Evolutionary conservation across 2,888 invertebrate genomes (phyloP).

Genomic region (Deilephila elpenor): DNA sequence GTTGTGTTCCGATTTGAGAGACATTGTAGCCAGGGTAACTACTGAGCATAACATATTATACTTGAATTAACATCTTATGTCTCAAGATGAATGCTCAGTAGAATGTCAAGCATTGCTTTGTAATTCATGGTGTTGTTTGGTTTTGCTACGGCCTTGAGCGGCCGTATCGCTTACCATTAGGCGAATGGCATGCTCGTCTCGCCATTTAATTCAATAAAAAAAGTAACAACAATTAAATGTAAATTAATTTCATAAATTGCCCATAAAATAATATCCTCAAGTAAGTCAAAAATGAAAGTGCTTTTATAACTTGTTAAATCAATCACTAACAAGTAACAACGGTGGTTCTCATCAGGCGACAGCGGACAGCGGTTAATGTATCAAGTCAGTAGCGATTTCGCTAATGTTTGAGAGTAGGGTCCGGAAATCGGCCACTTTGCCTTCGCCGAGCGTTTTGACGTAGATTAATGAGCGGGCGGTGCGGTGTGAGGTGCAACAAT

Average conservation of each 20-base stretch:
- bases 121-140: too few species aligned
- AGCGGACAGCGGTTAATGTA: conserved; percentile 63
- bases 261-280: not conserved
- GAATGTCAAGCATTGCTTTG: too few species aligned
- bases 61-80: too few species aligned
- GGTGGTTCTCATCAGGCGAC: conserved; percentile 33
- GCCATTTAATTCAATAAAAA: too few species aligned
- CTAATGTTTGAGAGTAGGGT: conserved; percentile 69
- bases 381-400: conserved; percentile 67
- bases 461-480: conserved; percentile 62
- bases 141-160: too few species aligned
- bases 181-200: too few species aligned
- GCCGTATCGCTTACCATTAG: too few species aligned
- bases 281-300: not conserved
- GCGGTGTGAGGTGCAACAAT: conserved; percentile 54
- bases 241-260: not conserved
- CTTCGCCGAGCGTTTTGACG: conserved; percentile 61
- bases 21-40: too few species aligned
- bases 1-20: too few species aligned
- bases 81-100: too few species aligned
- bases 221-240: too few species aligned
- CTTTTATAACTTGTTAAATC: conserved; percentile 1
- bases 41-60: too few species aligned
- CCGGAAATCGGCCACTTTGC: conserved; percentile 60
- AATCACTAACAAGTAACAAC: not conserved